Conservation (phyloP, 2,888 invertebrate species). For the Macaria notata region DNA sequence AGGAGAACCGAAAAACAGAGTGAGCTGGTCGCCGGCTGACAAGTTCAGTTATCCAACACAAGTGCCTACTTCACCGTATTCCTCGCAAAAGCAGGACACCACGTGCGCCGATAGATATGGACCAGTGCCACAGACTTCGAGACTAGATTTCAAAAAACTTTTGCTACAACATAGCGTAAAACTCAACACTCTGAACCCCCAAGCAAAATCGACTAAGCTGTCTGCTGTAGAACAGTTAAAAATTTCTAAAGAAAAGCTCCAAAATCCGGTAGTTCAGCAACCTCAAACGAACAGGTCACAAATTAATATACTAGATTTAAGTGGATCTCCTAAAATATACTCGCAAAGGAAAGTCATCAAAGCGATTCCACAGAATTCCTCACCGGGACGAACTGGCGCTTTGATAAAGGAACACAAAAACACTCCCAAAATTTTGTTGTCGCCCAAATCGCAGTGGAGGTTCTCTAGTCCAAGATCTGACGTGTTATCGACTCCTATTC, state of each 20-base stretch:
- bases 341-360: conserved; percentile 83
- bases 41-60: conserved; percentile 58
- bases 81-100: conserved; percentile 60
- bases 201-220: conserved; percentile 82
- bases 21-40: conserved; percentile 85
- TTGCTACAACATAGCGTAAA: conserved; percentile 89
- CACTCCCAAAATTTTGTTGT: conserved; percentile 85
- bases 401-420: conserved; percentile 78
- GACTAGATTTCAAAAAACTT: conserved; percentile 92
- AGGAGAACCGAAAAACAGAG: conserved; percentile 79
- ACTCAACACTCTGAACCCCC: conserved; percentile 76
- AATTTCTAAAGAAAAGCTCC: conserved; percentile 82
- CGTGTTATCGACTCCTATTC: conserved; percentile 92
- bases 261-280: conserved; percentile 47
- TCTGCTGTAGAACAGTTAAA: conserved; percentile 92
- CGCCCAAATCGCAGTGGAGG: conserved; percentile 87
- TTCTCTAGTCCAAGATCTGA: conserved; percentile 90
- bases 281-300: conserved; percentile 65
- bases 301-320: conserved; percentile 86
- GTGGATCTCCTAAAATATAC: conserved; percentile 87
- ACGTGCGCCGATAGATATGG: conserved; percentile 85
- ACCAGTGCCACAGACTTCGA: conserved; percentile 86
- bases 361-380: conserved; percentile 72
- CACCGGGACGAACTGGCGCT: conserved; percentile 79
- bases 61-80: conserved; percentile 39